Evolutionary conservation across 2,113 vertebrate species (phyloP).

Genomic region (Gorsachius goisagi): DNA sequence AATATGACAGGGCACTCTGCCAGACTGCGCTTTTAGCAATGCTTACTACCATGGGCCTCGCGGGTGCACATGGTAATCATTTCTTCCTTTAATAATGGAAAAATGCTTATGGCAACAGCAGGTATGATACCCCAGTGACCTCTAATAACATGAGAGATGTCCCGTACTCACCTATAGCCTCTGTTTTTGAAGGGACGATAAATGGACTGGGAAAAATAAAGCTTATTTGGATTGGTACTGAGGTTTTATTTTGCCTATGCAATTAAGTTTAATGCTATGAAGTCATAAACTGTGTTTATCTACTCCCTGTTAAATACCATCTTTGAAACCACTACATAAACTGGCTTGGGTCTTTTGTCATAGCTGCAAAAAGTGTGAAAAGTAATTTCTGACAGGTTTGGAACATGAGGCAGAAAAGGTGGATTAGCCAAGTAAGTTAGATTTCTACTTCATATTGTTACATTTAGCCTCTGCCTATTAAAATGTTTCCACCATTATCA

Average conservation of each 20-base stretch:
- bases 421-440: not conserved
- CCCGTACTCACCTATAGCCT: not conserved
- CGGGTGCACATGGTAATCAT: not conserved
- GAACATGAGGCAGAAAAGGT: not conserved
- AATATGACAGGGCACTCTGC: not conserved
- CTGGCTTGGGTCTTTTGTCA: not conserved
- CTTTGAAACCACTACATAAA: not conserved
- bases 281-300: not conserved
- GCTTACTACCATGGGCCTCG: accelerated
- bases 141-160: not conserved
- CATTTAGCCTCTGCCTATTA: not conserved
- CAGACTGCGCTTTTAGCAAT: not conserved
- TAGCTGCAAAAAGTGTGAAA: not conserved
- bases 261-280: not conserved
- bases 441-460: not conserved
- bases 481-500: not conserved
- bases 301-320: not conserved
- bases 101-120: not conserved
- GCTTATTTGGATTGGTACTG: not conserved
- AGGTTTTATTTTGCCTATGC: not conserved
- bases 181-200: not conserved
- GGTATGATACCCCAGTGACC: not conserved
- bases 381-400: not conserved
- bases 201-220: not conserved
- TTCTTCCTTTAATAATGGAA: not conserved